Evolutionary conservation across 2,888 invertebrate genomes (phyloP), one percentile per base, ranked within the genome.

Genomic region (Epinotia bilunana): DNA sequence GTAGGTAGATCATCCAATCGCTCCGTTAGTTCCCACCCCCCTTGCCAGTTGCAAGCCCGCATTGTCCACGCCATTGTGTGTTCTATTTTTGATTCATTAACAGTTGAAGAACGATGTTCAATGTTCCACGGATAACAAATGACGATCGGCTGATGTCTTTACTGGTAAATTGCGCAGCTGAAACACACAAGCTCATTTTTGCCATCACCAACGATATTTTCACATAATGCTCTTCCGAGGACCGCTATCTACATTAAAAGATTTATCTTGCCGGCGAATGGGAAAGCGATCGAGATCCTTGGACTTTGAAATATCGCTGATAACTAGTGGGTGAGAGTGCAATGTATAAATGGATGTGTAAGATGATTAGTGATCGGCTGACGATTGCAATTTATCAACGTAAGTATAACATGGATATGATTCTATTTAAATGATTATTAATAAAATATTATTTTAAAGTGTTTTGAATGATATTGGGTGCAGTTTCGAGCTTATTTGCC

Each of bases 231-330:
- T 83, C 83, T 85, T 80, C 79, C 80, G 79, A 83, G 82, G 85
- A 85, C 85, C 83, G 84, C 86, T 87, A 88, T 88, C 87, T 87
- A 77, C 78, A 79, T 79, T 77, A 79, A 77, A 84, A 89, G 87
- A 90, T 90, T 90, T 90, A 90, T 90, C 87, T 88, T 82, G 84
- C 87, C 85, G 82, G 84, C 80, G 81, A 82, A 81, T 55, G 65
- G 49, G 55, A 64, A 60, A 39, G 58, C 74, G n/a, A 58, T 23
- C 57, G 55, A 65, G 58, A 72, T 67, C 46, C 70, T 71, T 23
- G 60, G 65, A 61, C 67, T 67, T 75, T 62, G 75, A 72, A 71
- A 71, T 72, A 72, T 75, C 16, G 46, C 23, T 28, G 23, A 28
- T 28, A 28, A 28, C 23, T 28, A 28, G 23, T 28, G 23, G 23